Evolutionary conservation across 2,113 vertebrate genomes (phyloP), one percentile per base, ranked within the genome.

Genomic region (Uria lomvia): DNA sequence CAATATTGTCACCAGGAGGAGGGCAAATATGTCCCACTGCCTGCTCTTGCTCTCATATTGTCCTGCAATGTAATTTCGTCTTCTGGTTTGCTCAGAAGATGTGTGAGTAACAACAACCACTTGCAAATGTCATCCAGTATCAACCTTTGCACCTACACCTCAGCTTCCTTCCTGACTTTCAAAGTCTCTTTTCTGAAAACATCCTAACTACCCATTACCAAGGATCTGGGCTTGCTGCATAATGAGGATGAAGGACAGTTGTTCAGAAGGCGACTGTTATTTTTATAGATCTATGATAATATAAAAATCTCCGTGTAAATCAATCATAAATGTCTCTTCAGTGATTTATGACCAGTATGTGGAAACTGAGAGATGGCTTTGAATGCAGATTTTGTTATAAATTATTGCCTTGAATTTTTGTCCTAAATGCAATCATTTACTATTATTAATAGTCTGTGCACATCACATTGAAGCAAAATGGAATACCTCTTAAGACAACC

Each of bases 231-330:
- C 87, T 74, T 47, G 43, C 74, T 88, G 38, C 50, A 26, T 94
- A 83, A 88, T 82, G 82, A 90, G 53, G 56, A 68, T 82, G 93
- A 94, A 91, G 65, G 95, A 89, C 65, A 84, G 55, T 63, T 91
- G 65, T 85, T 91, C n/a, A n/a, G 83, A 94, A 92, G 23, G 60
- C 7, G 2, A 71, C 83, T 88, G 70, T 86, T 94, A 36, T 88
- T 94, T 95, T 62, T 92, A 60, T 84, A 26, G 77, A 92, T 59
- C 68, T 78, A 9, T 78, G 47, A 47, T 23, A 91, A 92, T 85
- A 73, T 65, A 90, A 95, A 90, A 55, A 67, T 81, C 85, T 79
- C n/a, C 78, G 42, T 68, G 60, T 78, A 94, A 97, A 82, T 97
- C 91, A 71, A 88, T 94, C 88, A 78, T 91, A 63, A 86, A 26